Evolutionary conservation across 1,140 invertebrate species (phyloP), one percentile per base, ranked within the genome.

Genomic region (Halictus rubicundus): DNA sequence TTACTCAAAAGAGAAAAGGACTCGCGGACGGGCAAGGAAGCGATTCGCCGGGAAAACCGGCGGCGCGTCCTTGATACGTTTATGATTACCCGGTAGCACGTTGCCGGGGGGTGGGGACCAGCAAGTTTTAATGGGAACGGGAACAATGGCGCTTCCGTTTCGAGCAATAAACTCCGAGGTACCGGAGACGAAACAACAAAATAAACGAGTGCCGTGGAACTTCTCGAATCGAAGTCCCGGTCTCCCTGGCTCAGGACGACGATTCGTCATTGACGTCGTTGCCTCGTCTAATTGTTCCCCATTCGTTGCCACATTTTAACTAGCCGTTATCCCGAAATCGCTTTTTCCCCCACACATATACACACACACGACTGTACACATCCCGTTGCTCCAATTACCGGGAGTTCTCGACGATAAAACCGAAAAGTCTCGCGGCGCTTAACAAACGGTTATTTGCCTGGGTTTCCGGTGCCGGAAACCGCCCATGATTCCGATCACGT

Each of bases 251-350:
- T 14, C 27, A 7, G 10, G 2, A 9, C 27, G 10, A 7, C 21
- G 7, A 6, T 21, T 19, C 49, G 14, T 23, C 27, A n/a, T 68
- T 54, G 27, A 14, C 64, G 12, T 69, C 32, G 52, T 69, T 69
- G 37, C 68, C 32, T 16, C 52, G n/a, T n/a, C 68, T 69, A 69
- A 69, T 69, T 57, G 68, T 68, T 23, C 21, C 16, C n/a, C 64
- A 46, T 66, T 66, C 23, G 21, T 23, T 14, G 42, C 42, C 39
- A 42, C 23, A 25, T 66, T 66, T 66, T 25, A 32, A 21, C 60
- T 21, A 42, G 7, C 39, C 6, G 12, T 66, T 49, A 21, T 49
- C 54, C 21, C 37, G 21, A 32, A 32, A 32, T 32, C 32, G 32
- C 32, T 32, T 32, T 32, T 32, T n/a, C 2, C 32, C 27, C 32